Conservation (phyloP, 2,113 vertebrate genomes). For the Ctenomys sociabilis region DNA sequence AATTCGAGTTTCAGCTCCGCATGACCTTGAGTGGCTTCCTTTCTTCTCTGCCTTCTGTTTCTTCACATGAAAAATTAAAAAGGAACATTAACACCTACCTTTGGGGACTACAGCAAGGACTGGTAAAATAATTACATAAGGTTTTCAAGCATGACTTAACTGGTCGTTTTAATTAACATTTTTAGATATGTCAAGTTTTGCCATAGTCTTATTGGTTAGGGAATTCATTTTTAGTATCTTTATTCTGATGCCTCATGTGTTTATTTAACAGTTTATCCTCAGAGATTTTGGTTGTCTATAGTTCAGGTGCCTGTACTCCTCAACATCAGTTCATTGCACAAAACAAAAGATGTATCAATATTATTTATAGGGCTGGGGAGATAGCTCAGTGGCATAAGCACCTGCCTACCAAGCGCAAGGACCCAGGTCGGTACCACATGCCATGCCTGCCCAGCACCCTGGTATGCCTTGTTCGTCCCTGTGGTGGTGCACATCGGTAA, state of each 20-base stretch:
- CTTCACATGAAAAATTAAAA: neutral
- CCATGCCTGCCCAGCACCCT: too few species aligned
- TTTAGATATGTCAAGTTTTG: conserved; percentile 32
- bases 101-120: neutral
- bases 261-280: neutral
- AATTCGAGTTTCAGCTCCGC: neutral
- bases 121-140: conserved; percentile 37
- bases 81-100: neutral
- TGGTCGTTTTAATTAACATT: conserved; percentile 42
- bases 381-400: too few species aligned
- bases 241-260: conserved; percentile 8
- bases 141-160: neutral
- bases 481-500: too few species aligned
- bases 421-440: too few species aligned
- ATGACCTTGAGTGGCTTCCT: conserved; percentile 16
- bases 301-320: neutral
- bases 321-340: neutral
- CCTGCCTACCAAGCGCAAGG: too few species aligned
- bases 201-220: neutral
- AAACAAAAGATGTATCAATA: neutral
- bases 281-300: neutral
- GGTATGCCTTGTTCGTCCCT: too few species aligned
- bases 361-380: neutral
- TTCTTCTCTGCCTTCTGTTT: conserved; percentile 30
- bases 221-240: conserved; percentile 50